Percentiles rank a stretch among this genome's conserved stretches.
phyloP scores from a whole-genome alignment of 2,888 invertebrate genomes.

The Chloroclysta siterata region DNA sequence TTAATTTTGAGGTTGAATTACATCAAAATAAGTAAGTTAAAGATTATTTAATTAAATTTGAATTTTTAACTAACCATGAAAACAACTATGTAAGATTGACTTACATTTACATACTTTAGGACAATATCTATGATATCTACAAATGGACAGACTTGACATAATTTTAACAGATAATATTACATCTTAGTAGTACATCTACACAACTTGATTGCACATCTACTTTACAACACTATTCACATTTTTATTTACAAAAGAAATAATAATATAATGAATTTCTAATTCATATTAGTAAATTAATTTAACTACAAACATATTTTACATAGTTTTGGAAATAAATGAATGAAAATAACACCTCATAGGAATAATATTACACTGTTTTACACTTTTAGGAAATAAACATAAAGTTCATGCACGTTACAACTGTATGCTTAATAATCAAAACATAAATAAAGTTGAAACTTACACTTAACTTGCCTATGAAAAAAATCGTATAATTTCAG shows the following conservation, averaged over 20 bases:
- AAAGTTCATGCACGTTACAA: neutral
- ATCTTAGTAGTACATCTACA: conserved; percentile 76
- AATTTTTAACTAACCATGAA: neutral
- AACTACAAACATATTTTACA: conserved; percentile 13
- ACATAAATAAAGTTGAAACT: conserved; percentile 2
- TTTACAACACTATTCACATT: conserved; percentile 82
- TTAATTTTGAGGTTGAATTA: neutral
- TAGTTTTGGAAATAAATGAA: conserved; percentile 1
- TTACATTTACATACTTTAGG: conserved; percentile 19
- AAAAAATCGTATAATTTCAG: conserved; percentile 73
- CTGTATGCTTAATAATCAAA: neutral
- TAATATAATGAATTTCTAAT: conserved; percentile 22
- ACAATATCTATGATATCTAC: conserved; percentile 65
- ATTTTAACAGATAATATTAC: conserved; percentile 66
- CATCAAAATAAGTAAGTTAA: neutral
- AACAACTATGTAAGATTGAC: neutral
- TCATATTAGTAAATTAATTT: conserved; percentile 27
- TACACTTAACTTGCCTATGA: conserved; percentile 31
- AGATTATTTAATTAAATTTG: neutral
- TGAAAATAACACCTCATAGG: neutral
- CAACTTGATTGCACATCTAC: conserved; percentile 83
- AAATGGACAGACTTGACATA: conserved; percentile 74
- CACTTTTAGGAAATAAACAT: neutral
- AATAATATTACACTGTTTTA: neutral
- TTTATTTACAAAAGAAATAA: conserved; percentile 63